phyloP scores from a whole-genome alignment of 2,888 invertebrate genomes.

The Leptinotarsa haldemani region DNA sequence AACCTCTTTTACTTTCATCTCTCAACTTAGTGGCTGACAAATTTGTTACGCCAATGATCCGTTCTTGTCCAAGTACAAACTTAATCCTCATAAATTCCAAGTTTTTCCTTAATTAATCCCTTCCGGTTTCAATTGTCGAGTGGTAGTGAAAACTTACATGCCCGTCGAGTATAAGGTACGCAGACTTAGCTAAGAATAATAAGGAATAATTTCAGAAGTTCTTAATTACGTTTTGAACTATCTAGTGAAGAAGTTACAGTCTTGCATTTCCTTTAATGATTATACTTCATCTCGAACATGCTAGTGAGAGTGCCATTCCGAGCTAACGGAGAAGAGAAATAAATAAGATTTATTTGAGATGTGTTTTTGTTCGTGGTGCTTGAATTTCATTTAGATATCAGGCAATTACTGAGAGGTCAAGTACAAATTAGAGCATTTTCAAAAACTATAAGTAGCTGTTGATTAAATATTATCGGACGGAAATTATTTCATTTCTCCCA shows the following conservation, averaged over 20 bases:
- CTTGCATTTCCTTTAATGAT: slow-evolving; percentile 35
- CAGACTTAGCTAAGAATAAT: slow-evolving; percentile 35
- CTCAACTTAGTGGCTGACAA: not conserved
- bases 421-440: not conserved
- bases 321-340: not conserved
- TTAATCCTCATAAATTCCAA: slow-evolving; percentile 30
- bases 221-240: slow-evolving; percentile 37
- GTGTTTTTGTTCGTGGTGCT: not conserved
- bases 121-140: slow-evolving; percentile 26
- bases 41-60: slow-evolving; percentile 5
- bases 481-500: no score
- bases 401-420: not conserved
- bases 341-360: not conserved
- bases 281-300: not conserved
- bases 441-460: no score
- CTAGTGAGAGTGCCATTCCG: not conserved
- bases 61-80: slow-evolving; percentile 6
- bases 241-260: slow-evolving; percentile 33
- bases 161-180: slow-evolving; percentile 31
- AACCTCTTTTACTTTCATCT: no score
- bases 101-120: slow-evolving; percentile 35
- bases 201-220: slow-evolving; percentile 40
- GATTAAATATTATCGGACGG: no score
- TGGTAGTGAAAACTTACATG: slow-evolving; percentile 27
- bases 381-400: not conserved